phyloP scores from a whole-genome alignment of 1,140 invertebrate species.

The Heliothis virescens region DNA sequence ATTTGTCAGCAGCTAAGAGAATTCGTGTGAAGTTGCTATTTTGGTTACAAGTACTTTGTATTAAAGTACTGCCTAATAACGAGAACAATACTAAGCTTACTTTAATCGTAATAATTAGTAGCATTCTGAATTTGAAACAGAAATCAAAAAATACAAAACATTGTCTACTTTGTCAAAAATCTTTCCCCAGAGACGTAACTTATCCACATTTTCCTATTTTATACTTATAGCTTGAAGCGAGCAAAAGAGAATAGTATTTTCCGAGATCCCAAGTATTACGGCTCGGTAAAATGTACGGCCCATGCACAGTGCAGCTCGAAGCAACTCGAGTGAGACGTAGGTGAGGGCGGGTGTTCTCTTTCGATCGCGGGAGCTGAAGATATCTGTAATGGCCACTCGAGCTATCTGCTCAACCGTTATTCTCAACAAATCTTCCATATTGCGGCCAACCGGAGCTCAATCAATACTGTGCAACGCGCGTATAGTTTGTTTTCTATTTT shows the following conservation, averaged over 20 bases:
- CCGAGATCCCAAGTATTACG: constrained; percentile 48
- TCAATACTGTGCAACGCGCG: constrained; percentile 69
- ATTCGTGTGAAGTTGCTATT: not conserved
- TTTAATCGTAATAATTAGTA: not conserved
- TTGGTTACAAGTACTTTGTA: not conserved
- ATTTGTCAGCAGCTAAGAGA: no score
- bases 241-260: constrained; percentile 47
- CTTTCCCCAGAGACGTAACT: constrained; percentile 16
- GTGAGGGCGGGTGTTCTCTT: constrained; percentile 54
- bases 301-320: constrained; percentile 53
- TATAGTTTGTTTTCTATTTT: constrained; percentile 52
- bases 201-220: constrained; percentile 44
- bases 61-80: not conserved
- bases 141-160: not conserved
- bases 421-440: constrained; percentile 81
- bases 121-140: not conserved
- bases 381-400: constrained; percentile 83
- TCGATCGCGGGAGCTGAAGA: constrained; percentile 65
- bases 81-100: not conserved
- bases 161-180: constrained; percentile 17
- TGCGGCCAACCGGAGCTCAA: constrained; percentile 76
- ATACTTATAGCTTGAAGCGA: constrained; percentile 39
- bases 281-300: constrained; percentile 44
- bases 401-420: constrained; percentile 75
- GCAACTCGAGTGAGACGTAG: constrained; percentile 67